Conservation (phyloP, 2,113 vertebrate species). For the Catagonus wagneri region DNA sequence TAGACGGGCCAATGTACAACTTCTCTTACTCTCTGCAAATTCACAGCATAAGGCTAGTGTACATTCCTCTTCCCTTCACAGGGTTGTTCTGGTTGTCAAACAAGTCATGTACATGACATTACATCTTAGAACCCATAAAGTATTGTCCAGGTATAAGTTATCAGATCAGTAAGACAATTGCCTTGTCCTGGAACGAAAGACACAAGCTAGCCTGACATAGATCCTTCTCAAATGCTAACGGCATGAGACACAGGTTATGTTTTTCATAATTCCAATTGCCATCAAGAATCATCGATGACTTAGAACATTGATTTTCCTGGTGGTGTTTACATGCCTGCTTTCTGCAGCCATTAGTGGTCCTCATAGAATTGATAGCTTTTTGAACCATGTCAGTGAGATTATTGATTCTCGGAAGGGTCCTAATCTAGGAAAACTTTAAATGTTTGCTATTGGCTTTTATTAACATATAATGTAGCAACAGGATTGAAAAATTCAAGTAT, state of each 20-base stretch:
- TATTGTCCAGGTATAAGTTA: background rate
- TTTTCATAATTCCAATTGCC: conserved; percentile 80
- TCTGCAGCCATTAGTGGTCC: conserved; percentile 57
- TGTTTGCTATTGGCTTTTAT: conserved; percentile 73
- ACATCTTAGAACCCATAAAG: background rate
- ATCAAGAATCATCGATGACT: conserved; percentile 68
- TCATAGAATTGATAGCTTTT: conserved; percentile 55
- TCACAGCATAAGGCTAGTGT: background rate
- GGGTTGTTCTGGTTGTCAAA: background rate
- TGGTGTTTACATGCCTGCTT: conserved; percentile 66
- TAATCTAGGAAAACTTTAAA: conserved; percentile 74
- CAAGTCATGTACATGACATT: background rate
- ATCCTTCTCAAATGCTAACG: conserved; percentile 23
- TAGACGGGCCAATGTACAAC: background rate
- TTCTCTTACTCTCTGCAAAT: background rate
- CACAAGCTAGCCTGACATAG: background rate
- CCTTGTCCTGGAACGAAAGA: background rate
- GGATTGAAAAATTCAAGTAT: conserved; percentile 80
- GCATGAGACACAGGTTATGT: conserved; percentile 20
- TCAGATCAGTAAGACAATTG: background rate
- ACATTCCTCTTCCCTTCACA: background rate
- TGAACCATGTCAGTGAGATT: conserved; percentile 61
- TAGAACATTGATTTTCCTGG: conserved; percentile 68
- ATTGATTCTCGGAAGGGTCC: conserved; percentile 58
- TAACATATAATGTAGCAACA: conserved; percentile 72